phyloP scores from a whole-genome alignment of 2,888 invertebrate species.

The Campoplex nolae region DNA sequence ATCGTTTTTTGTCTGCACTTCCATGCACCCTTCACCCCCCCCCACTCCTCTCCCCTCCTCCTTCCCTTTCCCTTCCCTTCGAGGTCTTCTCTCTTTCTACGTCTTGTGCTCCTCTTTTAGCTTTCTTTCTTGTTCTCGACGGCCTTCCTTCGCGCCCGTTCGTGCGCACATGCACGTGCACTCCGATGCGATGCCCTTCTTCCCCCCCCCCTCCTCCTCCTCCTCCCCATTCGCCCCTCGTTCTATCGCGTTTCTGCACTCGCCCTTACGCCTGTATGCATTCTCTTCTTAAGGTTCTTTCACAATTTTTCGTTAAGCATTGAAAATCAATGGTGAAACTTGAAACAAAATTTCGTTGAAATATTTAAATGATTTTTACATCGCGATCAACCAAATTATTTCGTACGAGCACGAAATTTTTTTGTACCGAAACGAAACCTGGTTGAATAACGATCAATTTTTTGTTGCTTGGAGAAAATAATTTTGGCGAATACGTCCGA shows the following conservation, averaged over 20 bases:
- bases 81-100: constrained; percentile 32
- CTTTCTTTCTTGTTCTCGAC: constrained; percentile 66
- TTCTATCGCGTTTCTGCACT: constrained; percentile 51
- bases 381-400: too few species aligned
- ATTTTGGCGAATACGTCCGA: too few species aligned
- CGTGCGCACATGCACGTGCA: constrained; percentile 61
- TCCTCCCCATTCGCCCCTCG: constrained; percentile 7
- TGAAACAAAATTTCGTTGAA: too few species aligned
- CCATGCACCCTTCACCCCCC: constrained; percentile 70
- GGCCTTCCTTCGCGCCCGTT: constrained; percentile 63
- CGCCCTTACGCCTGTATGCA: constrained; percentile 54
- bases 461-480: too few species aligned
- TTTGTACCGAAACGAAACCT: too few species aligned
- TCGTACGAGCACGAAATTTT: too few species aligned
- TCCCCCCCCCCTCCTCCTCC: constrained; percentile 28
- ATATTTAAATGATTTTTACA: too few species aligned
- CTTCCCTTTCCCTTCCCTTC: not conserved
- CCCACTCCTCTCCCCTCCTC: not conserved
- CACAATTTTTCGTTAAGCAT: constrained; percentile 13
- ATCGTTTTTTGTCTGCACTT: constrained; percentile 81
- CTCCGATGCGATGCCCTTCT: constrained; percentile 62
- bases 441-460: too few species aligned
- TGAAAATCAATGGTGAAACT: not conserved
- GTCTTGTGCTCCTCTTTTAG: constrained; percentile 54
- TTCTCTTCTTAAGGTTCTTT: constrained; percentile 53